Evolutionary conservation across 2,797 vertebrate species (phyloP).

Genomic region (Monodelphis domestica): DNA sequence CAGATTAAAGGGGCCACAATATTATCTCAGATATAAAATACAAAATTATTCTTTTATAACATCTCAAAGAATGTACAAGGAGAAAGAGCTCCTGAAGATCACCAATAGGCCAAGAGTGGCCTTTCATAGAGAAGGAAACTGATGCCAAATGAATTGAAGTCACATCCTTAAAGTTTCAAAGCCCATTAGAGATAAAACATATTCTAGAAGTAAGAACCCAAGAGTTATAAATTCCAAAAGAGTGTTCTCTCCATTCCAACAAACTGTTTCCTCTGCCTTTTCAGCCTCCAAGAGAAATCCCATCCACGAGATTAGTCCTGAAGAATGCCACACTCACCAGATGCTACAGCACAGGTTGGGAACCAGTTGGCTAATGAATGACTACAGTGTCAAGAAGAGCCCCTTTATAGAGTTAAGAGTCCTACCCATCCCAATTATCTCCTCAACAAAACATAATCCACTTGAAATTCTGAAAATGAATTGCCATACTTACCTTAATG

Average conservation of each 20-base stretch:
- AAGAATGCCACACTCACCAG: constrained; percentile 27
- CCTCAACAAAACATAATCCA: constrained; percentile 47
- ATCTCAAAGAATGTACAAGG: neutral
- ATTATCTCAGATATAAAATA: neutral
- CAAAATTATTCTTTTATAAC: neutral
- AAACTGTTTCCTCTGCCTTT: neutral
- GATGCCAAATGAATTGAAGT: neutral
- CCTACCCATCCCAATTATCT: constrained; percentile 21
- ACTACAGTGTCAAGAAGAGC: neutral
- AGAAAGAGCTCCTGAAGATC: neutral
- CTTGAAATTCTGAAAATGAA: constrained; percentile 3
- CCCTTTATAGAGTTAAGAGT: constrained; percentile 36
- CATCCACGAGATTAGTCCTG: neutral
- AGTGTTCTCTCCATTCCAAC: neutral
- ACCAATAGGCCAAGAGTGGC: neutral
- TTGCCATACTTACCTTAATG: neutral
- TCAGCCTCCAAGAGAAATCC: neutral
- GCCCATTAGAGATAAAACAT: neutral
- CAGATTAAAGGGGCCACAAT: neutral
- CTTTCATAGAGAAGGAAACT: neutral
- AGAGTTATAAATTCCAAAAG: neutral
- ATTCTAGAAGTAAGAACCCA: neutral
- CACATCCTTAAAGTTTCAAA: neutral
- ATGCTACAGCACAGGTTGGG: neutral
- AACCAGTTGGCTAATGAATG: neutral